Conservation (phyloP, 2,113 vertebrate genomes). For the Alethe diademata region DNA sequence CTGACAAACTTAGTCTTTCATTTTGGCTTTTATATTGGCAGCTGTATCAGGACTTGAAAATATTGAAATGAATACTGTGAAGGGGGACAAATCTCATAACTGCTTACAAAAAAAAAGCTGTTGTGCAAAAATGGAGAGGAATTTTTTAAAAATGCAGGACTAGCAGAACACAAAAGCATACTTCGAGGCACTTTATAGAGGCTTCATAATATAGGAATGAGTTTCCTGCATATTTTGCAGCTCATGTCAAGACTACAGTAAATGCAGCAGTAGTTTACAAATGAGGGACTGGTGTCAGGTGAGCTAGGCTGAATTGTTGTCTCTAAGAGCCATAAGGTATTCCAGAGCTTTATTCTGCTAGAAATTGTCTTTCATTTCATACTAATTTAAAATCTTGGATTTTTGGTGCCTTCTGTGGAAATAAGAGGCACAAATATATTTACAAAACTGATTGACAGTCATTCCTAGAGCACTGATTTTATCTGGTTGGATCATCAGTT, state of each 20-base stretch:
- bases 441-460: not conserved
- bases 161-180: not conserved
- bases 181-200: not conserved
- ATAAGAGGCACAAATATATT: not conserved
- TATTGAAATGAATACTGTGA: not conserved
- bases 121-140: not conserved
- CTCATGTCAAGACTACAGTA: not conserved
- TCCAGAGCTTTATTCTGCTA: not conserved
- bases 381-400: not conserved
- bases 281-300: not conserved
- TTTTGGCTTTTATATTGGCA: not conserved
- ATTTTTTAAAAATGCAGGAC: not conserved
- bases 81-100: not conserved
- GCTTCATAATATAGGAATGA: not conserved
- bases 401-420: not conserved
- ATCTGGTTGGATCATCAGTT: not conserved
- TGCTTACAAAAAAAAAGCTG: not conserved
- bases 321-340: not conserved
- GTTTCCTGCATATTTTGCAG: not conserved
- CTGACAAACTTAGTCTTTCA: not conserved
- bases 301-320: not conserved
- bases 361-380: not conserved
- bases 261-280: not conserved
- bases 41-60: not conserved
- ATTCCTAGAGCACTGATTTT: not conserved